Conservation (phyloP, 2,888 invertebrate genomes). For the Xestia ashworthii region DNA sequence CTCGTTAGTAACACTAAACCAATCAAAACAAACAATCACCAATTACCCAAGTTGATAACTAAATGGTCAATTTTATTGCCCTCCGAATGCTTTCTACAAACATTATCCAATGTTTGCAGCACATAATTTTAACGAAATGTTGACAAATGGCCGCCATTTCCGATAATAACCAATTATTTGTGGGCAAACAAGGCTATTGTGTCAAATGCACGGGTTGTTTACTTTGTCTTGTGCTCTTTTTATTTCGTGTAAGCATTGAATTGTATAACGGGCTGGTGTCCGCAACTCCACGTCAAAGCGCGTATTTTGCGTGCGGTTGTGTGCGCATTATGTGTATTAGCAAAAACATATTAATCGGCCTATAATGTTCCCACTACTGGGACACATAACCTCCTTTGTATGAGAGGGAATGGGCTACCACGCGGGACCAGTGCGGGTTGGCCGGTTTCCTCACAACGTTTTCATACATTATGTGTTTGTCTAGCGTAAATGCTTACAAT, state of each 20-base stretch:
- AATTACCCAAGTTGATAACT: slow-evolving; percentile 32
- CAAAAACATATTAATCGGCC: too few relatives aligned
- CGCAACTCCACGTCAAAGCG: too few relatives aligned
- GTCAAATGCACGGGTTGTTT: slow-evolving; percentile 35
- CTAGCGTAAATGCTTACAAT: not conserved
- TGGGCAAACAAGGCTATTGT: slow-evolving; percentile 47
- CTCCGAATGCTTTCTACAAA: slow-evolving; percentile 34
- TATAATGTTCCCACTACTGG: too few relatives aligned
- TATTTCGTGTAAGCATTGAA: not conserved
- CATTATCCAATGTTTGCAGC: slow-evolving; percentile 42
- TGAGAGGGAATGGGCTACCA: too few relatives aligned
- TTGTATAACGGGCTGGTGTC: too few relatives aligned
- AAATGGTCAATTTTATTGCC: slow-evolving; percentile 47
- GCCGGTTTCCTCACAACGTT: too few relatives aligned
- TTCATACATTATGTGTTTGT: too few relatives aligned
- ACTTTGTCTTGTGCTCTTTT: slow-evolving; percentile 32
- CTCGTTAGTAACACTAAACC: not conserved
- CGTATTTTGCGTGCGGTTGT: too few relatives aligned
- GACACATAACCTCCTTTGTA: too few relatives aligned
- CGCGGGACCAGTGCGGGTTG: too few relatives aligned
- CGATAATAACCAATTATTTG: slow-evolving; percentile 59
- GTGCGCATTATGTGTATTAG: not conserved
- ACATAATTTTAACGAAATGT: slow-evolving; percentile 56
- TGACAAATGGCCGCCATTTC: slow-evolving; percentile 56
- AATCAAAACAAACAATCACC: slow-evolving; percentile 35